phyloP scores from a whole-genome alignment of 1,140 invertebrate genomes.

The Orchesella cincta region DNA sequence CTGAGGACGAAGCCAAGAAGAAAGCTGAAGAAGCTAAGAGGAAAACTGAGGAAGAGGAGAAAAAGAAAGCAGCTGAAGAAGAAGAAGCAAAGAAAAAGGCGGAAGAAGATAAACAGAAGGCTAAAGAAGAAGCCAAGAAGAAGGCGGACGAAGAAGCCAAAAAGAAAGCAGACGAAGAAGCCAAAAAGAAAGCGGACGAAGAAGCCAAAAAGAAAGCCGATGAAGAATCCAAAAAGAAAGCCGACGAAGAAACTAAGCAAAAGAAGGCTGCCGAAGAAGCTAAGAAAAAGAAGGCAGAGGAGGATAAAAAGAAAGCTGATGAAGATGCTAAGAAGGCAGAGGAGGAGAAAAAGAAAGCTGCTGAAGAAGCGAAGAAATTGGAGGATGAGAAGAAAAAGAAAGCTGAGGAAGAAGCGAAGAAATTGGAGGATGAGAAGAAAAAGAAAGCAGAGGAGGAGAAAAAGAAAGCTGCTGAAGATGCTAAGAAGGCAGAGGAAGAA shows the following conservation, averaged over 20 bases:
- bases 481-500: slow-evolving; percentile 2
- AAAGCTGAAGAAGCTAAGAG: slow-evolving; percentile 31
- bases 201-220: slow-evolving; percentile 27
- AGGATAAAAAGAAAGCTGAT: slow-evolving; percentile 13
- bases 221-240: not conserved
- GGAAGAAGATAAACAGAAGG: slow-evolving; percentile 40
- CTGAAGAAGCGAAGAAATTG: not conserved
- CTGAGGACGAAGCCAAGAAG: too few species aligned
- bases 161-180: slow-evolving; percentile 41
- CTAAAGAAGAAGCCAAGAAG: slow-evolving; percentile 41
- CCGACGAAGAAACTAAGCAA: slow-evolving; percentile 39
- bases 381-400: slow-evolving; percentile 35
- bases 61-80: not conserved
- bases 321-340: slow-evolving; percentile 7
- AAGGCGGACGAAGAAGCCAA: slow-evolving; percentile 30
- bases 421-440: not conserved
- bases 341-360: not conserved
- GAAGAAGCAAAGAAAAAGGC: slow-evolving; percentile 30
- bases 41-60: slow-evolving; percentile 9
- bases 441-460: not conserved
- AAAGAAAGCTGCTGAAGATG: not conserved
- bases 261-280: slow-evolving; percentile 23
- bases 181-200: not conserved
- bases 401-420: slow-evolving; percentile 35
- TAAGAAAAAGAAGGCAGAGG: slow-evolving; percentile 32